Evolutionary conservation across 35 echinoderm and acorn worm genomes (phyloP), one percentile per base, ranked within the genome.

Genomic region (Holothuria glaberrima): DNA sequence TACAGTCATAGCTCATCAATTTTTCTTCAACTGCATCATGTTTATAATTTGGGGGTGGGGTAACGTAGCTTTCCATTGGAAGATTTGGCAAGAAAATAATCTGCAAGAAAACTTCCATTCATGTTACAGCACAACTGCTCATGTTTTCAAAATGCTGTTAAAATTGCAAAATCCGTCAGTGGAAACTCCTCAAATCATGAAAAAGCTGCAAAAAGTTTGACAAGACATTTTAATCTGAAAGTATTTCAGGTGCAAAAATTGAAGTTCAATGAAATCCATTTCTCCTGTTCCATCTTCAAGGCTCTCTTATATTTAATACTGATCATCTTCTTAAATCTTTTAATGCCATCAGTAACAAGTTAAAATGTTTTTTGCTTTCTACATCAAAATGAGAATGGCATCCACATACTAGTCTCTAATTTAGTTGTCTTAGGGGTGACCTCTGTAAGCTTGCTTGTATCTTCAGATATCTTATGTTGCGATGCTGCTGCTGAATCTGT

Each of bases 371-470:
- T 0, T 0, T 9, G 12, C 22, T 25, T 69, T 69, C 31, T 28
- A 17, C 30, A 33, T 81, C 57, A 84, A 84, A 84, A 84, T 21
- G 80, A 84, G 20, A 84, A 84, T 29, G 80, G 80, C 80, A 84
- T 84, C 80, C 54, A 84, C 18, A 84, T 26, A 20, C 80, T 84
- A 29, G 58, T 84, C 24, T 84, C 80, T 5, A 45, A 16, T 78
- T 78, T 78, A 48, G 74, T 84, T 58, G 80, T 36, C 30, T 18
- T 59, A 5, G 76, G 6, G 14, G 80, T 32, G 26, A 61, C 58
- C 27, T 63, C 80, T 59, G 46, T 57, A 3, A 36, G 54, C 14
- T 84, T 30, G 27, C 30, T 30, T 22, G 7, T 13, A 9, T 19
- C 56, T 4, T 24, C 19, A 0, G 59, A 63, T n/a, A 48, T 82